phyloP scores from a whole-genome alignment of 2,888 invertebrate genomes.

The Drosophila ezoana region DNA sequence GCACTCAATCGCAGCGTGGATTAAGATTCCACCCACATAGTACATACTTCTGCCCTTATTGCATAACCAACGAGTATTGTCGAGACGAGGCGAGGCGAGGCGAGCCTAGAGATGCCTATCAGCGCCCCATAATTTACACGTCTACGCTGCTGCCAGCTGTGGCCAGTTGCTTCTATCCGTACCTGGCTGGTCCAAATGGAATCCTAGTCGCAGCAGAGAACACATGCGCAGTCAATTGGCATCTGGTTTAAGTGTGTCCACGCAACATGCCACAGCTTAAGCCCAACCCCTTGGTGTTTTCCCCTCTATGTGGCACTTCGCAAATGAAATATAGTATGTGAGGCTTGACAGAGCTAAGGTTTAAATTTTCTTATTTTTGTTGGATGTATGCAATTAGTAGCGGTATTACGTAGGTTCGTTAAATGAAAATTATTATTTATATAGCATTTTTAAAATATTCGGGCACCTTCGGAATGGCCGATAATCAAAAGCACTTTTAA shows the following conservation, averaged over 20 bases:
- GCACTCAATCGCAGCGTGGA: conserved; percentile 28
- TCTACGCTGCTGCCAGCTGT: conserved; percentile 69
- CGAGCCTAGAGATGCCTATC: conserved; percentile 66
- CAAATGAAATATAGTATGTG: conserved; percentile 30
- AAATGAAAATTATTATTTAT: too few species aligned
- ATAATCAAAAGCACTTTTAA: too few species aligned
- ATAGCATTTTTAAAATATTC: too few species aligned
- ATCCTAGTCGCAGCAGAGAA: conserved; percentile 28
- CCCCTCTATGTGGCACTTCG: conserved; percentile 45
- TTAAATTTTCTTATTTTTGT: conserved; percentile 5
- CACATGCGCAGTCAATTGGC: conserved; percentile 62
- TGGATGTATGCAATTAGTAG: background rate
- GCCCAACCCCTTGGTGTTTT: conserved; percentile 12
- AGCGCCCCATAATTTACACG: conserved; percentile 77
- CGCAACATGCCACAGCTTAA: conserved; percentile 33
- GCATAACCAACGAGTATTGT: conserved; percentile 13
- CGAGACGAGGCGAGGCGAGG: conserved; percentile 17
- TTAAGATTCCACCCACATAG: conserved; percentile 55
- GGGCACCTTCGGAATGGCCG: too few species aligned
- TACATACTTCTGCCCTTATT: conserved; percentile 22
- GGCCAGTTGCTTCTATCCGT: conserved; percentile 31
- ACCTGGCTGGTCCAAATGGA: conserved; percentile 11
- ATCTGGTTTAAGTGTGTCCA: conserved; percentile 74
- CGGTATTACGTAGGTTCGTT: too few species aligned
- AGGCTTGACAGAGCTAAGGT: conserved; percentile 1